Percentiles rank a stretch among this genome's conserved stretches.
Conservation (phyloP, 2,797 vertebrate genomes). For the Choloepus didactylus region DNA sequence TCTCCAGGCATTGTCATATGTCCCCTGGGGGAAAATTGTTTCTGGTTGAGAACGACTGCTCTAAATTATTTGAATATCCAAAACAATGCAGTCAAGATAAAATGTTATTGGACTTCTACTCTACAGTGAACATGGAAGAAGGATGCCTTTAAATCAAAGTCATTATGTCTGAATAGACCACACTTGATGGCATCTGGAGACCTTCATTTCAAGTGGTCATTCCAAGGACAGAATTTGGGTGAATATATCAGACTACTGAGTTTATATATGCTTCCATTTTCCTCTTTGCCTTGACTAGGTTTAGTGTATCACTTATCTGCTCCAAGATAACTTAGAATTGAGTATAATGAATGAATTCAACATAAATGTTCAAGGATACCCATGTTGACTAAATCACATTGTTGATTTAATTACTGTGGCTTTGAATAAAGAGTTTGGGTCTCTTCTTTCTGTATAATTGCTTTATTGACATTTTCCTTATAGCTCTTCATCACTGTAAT, state of each 20-base stretch:
- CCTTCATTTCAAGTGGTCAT: background rate
- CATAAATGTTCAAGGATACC: constrained; percentile 39
- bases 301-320: background rate
- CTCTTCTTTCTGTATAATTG: constrained; percentile 67
- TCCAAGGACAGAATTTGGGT: background rate
- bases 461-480: constrained; percentile 67
- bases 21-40: background rate
- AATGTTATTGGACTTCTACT: background rate
- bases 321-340: background rate
- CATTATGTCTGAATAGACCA: background rate
- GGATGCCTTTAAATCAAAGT: constrained; percentile 36
- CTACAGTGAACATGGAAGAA: background rate
- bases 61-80: background rate
- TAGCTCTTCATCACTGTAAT: constrained; percentile 73
- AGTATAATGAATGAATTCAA: background rate
- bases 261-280: background rate
- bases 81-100: background rate
- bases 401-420: constrained; percentile 69
- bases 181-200: background rate
- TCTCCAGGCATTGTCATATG: background rate
- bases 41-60: background rate
- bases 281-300: background rate
- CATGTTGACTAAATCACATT: constrained; percentile 54
- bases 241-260: background rate
- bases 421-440: constrained; percentile 58